Conservation (phyloP, 2,888 invertebrate genomes). For the Amblyjoppa fuscipennis region DNA sequence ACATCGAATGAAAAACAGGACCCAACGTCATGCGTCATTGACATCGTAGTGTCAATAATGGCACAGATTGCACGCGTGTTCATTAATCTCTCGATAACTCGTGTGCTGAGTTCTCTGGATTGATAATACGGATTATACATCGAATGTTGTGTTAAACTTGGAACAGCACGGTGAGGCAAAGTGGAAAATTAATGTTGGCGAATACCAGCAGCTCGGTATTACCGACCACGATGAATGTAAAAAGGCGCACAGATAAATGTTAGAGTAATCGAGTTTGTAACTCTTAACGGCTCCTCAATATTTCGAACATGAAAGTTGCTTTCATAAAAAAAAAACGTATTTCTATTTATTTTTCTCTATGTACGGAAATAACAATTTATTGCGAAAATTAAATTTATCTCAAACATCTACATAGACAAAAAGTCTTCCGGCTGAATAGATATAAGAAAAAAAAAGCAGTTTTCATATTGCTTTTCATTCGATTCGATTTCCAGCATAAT, state of each 20-base stretch:
- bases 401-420: no score
- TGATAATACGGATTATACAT: constrained; percentile 10
- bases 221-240: not conserved
- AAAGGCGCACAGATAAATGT: not conserved
- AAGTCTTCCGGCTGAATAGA: no score
- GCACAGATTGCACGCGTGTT: constrained; percentile 1
- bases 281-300: no score
- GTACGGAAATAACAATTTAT: no score
- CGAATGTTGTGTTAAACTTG: not conserved
- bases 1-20: constrained; percentile 1
- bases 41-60: constrained; percentile 29
- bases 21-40: constrained; percentile 1
- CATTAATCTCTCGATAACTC: not conserved
- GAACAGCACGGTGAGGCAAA: not conserved
- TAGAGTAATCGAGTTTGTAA: not conserved
- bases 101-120: not conserved
- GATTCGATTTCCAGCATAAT: not conserved
- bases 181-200: not conserved
- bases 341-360: no score
- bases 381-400: no score
- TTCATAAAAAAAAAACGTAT: no score
- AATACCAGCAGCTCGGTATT: not conserved
- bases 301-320: no score
- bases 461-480: not conserved
- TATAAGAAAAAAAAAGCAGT: not conserved